Evolutionary conservation across 2,113 vertebrate genomes (phyloP).

Genomic region (Dipodomys spectabilis): DNA sequence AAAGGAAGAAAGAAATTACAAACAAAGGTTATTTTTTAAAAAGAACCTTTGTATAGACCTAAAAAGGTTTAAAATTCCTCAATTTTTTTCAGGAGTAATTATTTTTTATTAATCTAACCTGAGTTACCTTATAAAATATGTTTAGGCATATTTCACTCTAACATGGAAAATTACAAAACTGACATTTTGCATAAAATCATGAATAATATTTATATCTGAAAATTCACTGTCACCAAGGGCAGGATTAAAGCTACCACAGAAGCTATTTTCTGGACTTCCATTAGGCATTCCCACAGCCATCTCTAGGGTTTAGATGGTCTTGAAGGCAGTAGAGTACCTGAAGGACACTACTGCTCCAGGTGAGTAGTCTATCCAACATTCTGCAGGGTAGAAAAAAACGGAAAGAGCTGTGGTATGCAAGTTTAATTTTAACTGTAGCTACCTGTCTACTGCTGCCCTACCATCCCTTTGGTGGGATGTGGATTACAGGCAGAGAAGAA

Average conservation of each 20-base stretch:
- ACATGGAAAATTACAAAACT: conserved; percentile 21
- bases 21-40: background rate
- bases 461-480: background rate
- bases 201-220: too few species aligned
- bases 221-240: too few species aligned
- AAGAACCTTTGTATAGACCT: background rate
- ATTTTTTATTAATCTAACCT: conserved; percentile 32
- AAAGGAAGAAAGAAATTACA: too few species aligned
- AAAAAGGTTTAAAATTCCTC: background rate
- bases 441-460: background rate
- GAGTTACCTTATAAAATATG: background rate
- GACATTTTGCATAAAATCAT: too few species aligned
- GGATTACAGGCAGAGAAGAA: background rate
- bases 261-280: background rate
- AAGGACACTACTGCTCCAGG: background rate
- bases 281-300: background rate
- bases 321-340: background rate
- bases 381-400: background rate
- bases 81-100: background rate
- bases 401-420: background rate
- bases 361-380: background rate
- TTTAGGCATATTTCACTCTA: conserved; percentile 1
- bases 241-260: background rate
- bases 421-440: background rate
- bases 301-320: background rate